Conservation (phyloP, 1,140 invertebrate genomes). For the Zaprionus capensis region DNA sequence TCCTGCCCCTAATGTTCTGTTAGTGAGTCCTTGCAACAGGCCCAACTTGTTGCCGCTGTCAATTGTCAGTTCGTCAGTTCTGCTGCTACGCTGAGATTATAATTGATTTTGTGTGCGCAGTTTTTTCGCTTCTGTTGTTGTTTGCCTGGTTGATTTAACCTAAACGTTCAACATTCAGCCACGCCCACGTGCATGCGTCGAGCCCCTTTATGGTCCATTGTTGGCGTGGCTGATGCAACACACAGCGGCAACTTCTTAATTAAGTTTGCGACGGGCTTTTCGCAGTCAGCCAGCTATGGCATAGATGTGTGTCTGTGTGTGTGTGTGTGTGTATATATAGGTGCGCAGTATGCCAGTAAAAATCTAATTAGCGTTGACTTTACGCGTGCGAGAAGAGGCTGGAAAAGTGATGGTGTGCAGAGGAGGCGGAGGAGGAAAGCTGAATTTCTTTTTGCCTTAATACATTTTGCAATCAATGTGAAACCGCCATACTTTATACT, state of each 20-base stretch:
- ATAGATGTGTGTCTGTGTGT: conserved; percentile 6
- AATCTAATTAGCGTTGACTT: conserved; percentile 59
- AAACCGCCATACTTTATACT: conserved; percentile 48
- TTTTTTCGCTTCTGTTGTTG: conserved; percentile 12
- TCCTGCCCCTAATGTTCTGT: background rate
- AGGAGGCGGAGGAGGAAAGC: conserved; percentile 14
- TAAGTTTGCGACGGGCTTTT: conserved; percentile 70
- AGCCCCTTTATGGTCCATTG: conserved; percentile 1
- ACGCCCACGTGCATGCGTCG: conserved; percentile 22
- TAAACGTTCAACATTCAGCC: conserved; percentile 58
- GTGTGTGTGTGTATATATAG: conserved; percentile 16
- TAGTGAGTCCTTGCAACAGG: no score
- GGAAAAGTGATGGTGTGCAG: background rate
- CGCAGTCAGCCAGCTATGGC: conserved; percentile 10
- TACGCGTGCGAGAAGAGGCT: conserved; percentile 16
- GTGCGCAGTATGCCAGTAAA: conserved; percentile 34
- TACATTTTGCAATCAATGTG: conserved; percentile 61
- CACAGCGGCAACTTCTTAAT: conserved; percentile 74
- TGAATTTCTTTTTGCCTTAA: conserved; percentile 50
- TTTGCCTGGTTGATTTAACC: conserved; percentile 30
- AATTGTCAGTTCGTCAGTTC: conserved; percentile 55
- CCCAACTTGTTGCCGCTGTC: conserved; percentile 74
- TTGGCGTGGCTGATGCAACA: conserved; percentile 38
- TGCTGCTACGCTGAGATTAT: conserved; percentile 44
- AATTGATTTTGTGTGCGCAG: conserved; percentile 67